Evolutionary conservation across 2,888 invertebrate species (phyloP).

Genomic region (Lapara coniferarum): DNA sequence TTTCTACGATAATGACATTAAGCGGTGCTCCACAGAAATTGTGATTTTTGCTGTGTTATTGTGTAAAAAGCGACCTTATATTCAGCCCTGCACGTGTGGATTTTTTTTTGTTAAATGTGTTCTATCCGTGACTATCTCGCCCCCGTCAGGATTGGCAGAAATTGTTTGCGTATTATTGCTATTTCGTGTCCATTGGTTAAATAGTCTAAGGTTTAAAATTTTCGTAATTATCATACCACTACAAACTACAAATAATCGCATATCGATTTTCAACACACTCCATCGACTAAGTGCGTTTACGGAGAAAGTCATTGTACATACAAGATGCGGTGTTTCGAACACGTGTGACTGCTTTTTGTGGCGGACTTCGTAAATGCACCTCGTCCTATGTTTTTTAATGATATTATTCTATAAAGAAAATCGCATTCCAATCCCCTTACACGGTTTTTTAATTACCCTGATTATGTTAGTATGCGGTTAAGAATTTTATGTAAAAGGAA

Average conservation of each 20-base stretch:
- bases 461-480: not conserved
- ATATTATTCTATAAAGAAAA: not conserved
- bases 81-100: too few species aligned
- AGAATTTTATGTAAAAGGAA: slow-evolving; percentile 1
- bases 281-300: slow-evolving; percentile 51
- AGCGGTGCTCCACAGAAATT: too few species aligned
- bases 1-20: too few species aligned
- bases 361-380: slow-evolving; percentile 8
- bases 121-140: too few species aligned
- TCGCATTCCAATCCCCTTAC: not conserved
- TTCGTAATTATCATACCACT: too few species aligned
- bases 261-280: slow-evolving; percentile 24
- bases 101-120: too few species aligned
- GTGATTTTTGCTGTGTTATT: too few species aligned
- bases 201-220: too few species aligned
- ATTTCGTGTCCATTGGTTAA: too few species aligned
- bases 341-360: slow-evolving; percentile 44
- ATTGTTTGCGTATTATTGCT: too few species aligned
- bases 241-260: not conserved
- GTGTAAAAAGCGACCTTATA: too few species aligned
- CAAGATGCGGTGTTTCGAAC: slow-evolving; percentile 36
- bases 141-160: too few species aligned
- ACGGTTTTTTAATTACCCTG: not conserved
- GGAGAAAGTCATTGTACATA: slow-evolving; percentile 55
- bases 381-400: not conserved